Evolutionary conservation across 2,797 vertebrate species (phyloP), one percentile per base, ranked within the genome.

Genomic region (Acomys russatus): DNA sequence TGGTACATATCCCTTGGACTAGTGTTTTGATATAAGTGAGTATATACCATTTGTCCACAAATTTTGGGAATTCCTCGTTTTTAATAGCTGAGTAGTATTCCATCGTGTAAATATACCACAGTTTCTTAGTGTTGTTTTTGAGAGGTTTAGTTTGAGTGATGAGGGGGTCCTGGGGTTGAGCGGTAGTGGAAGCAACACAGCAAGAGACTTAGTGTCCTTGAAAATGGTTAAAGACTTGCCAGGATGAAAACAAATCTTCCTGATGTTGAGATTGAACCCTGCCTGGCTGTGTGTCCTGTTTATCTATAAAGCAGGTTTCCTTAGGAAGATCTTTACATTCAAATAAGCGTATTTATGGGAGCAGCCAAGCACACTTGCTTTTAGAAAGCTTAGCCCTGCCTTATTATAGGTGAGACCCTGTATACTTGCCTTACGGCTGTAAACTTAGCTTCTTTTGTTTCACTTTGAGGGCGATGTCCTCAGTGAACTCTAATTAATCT

Each of bases 401-500:
- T 92, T 64, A 38, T 56, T 92, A 44, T 44, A 80, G 64, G 49
- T 71, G 23, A 25, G 63, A 64, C 63, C 23, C 63, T 25, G 23
- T 6, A 5, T 35, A 71, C 33, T 33, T 82, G 18, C 54, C 54
- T 90, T 88, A 15, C 28, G 87, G 12, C 63, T 88, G n/a, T 33
- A 90, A 66, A 66, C 79, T 79, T 90, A 44, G 63, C n/a, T 79
- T 51, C 80, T 74, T n/a, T 68, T 49, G 30, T 49, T 91, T 83
- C 89, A 63, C 64, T 91, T 89, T 87, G 35, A 68, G 73, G n/a
- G 15, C 77, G 91, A 89, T 87, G 73, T 88, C 54, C 82, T 49
- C 15, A 25, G 63, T 38, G 54, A 33, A 68, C 77, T 92, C 20
- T 78, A 91, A 88, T 30, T 22, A 90, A 33, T 85, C 44, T 85